Conservation (phyloP, 1,140 invertebrate genomes). For the Metopolophium dirhodum region DNA sequence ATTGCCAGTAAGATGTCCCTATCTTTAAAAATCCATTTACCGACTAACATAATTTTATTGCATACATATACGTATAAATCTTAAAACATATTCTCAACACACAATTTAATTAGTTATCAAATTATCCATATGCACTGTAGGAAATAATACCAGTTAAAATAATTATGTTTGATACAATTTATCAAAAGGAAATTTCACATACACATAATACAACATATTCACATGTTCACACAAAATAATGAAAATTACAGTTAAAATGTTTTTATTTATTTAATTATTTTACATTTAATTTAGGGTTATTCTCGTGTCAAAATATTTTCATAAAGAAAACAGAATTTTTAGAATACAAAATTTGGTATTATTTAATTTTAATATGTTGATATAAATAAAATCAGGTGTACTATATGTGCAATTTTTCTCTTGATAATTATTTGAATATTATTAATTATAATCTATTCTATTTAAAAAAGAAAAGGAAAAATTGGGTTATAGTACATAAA, state of each 20-base stretch:
- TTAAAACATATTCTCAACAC: not conserved
- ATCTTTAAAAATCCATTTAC: conserved; percentile 18
- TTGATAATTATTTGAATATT: not conserved
- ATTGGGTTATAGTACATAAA: not conserved
- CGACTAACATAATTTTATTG: conserved; percentile 41
- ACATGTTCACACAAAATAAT: not conserved
- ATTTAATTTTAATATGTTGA: not conserved
- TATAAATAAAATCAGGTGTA: too few species aligned
- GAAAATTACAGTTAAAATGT: not conserved
- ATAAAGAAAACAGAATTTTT: not conserved
- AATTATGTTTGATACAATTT: not conserved
- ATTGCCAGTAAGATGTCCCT: not conserved
- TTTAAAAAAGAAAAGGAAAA: not conserved
- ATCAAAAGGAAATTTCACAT: not conserved
- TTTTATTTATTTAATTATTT: conserved; percentile 39
- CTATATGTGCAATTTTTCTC: not conserved
- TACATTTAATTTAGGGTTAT: not conserved
- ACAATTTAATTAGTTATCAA: not conserved
- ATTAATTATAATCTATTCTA: too few species aligned
- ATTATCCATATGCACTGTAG: not conserved
- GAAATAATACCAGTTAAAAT: not conserved
- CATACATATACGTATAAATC: not conserved
- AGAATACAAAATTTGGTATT: not conserved
- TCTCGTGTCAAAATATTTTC: not conserved
- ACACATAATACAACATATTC: not conserved